A percentile compares a stretch with the other conserved stretches of the same genome.
These are phyloP conservation scores for Hydrocynus forskahlii DNA, from an alignment of 2,797 vertebrate species.

Conservation along the genomic window DNA sequence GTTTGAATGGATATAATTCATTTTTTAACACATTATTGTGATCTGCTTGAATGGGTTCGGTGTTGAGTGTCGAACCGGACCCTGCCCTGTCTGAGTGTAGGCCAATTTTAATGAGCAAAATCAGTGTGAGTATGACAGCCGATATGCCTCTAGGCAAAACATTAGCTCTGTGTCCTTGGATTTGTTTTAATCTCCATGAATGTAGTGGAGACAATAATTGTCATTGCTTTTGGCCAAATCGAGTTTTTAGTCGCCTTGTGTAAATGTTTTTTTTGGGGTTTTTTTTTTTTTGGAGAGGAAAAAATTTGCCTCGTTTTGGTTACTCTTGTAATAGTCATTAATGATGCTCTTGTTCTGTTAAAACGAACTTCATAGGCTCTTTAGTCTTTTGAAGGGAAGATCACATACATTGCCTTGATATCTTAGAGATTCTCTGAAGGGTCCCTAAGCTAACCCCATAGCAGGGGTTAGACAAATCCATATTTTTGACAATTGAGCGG, in stretches of 20 bases:
- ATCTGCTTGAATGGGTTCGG: conserved; percentile 67
- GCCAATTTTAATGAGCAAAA: conserved; percentile 16
- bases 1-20: conserved; percentile 39
- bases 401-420: conserved; percentile 98
- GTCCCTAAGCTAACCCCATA: conserved; percentile 93
- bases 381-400: conserved; percentile 87
- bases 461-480: conserved; percentile 94
- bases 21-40: background rate
- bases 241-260: conserved; percentile 19
- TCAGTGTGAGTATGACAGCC: background rate
- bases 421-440: conserved; percentile 89
- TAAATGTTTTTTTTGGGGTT: conserved; percentile 59
- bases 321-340: conserved; percentile 72
- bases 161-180: conserved; percentile 72
- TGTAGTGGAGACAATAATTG: conserved; percentile 40
- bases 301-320: conserved; percentile 46
- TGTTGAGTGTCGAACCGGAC: conserved; percentile 16
- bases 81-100: background rate
- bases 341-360: conserved; percentile 78
- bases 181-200: conserved; percentile 61
- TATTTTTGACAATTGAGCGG: conserved; percentile 97
- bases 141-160: conserved; percentile 72
- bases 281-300: no score
- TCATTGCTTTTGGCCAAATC: conserved; percentile 31
- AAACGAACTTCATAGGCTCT: conserved; percentile 84